These are phyloP conservation scores for Beaufortia kweichowensis DNA, from an alignment of 2,113 vertebrate species.

Conservation along the genomic window DNA sequence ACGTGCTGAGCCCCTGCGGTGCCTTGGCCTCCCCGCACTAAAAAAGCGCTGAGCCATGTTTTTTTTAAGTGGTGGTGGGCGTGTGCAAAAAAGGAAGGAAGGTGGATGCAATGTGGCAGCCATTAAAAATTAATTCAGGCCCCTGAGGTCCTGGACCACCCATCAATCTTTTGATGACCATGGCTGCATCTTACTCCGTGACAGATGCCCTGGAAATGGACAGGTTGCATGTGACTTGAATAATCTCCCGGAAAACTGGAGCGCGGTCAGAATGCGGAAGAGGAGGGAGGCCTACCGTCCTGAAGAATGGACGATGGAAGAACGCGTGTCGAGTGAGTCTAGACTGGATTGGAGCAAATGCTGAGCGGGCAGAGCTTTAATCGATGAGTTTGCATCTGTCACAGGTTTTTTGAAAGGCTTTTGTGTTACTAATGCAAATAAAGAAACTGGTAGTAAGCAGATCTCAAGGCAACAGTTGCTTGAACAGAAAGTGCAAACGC, in stretches of 20 bases:
- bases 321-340: slow-evolving; percentile 20
- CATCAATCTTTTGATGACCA: slow-evolving; percentile 49
- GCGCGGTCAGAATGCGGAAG: slow-evolving; percentile 12
- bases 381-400: slow-evolving; percentile 45
- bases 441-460: slow-evolving; percentile 27
- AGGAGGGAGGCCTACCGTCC: slow-evolving; percentile 36
- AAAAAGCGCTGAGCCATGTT: slow-evolving; percentile 45
- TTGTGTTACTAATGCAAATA: slow-evolving; percentile 44
- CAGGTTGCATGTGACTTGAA: slow-evolving; percentile 28
- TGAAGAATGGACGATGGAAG: slow-evolving; percentile 39
- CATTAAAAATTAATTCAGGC: slow-evolving; percentile 58
- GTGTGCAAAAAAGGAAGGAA: background rate
- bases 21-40: slow-evolving; percentile 3
- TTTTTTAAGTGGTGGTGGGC: slow-evolving; percentile 39
- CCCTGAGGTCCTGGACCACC: slow-evolving; percentile 43
- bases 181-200: slow-evolving; percentile 42
- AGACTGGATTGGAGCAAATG: slow-evolving; percentile 22
- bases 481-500: slow-evolving; percentile 18
- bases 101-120: slow-evolving; percentile 43
- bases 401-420: slow-evolving; percentile 29
- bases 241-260: slow-evolving; percentile 22
- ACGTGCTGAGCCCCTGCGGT: slow-evolving; percentile 38
- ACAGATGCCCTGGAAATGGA: slow-evolving; percentile 46
- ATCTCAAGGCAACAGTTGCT: slow-evolving; percentile 26
- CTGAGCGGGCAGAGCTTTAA: slow-evolving; percentile 34